Base-by-base conservation (phyloP, 2,797 vertebrate species). In the Schizothorax lantsangensis region DNA sequence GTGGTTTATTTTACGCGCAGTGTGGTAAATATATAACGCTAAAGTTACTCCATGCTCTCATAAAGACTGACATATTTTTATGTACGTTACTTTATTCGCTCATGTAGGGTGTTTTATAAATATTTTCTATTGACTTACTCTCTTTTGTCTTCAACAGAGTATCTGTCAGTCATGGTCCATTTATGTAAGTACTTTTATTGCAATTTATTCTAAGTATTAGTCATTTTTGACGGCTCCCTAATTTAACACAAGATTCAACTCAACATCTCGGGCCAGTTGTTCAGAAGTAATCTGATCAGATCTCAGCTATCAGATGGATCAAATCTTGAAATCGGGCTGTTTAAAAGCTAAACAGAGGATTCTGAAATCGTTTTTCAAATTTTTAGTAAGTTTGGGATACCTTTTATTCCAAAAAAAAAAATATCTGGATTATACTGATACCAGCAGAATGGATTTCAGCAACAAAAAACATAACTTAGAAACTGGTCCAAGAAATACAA, bases 91-190 rank as follows among this genome's bases (percentile, higher is more conserved):
- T 10, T 62, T 62, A 62, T n/a, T 62, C 23, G 57, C 23, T 62
- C 9, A 59, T 11, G n/a, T 62, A 4, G n/a, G 23, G 3, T 1
- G 5, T 38, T 36, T 52, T 49, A 17, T 54, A 47, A 54, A 30
- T 36, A n/a, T 43, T 47, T 10, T 47, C 0, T 19, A 83, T 21
- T 33, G 2, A 38, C 78, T 66, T 23, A 43, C 15, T 19, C 8
- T 26, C 10, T 43, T 43, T 43, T 49, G 0, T 64, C 66, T 23
- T 72, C 68, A 84, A 47, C 74, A 64, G 80, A 9, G 57, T 74
- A 52, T 15, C 23, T 26, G 2, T 36, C 49, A 77, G 92, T 17
- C 82, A 96, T 96, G 96, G 96, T 96, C 43, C 95, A 95, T 90
- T 89, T 96, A 78, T 93, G 96, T 96, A 91, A 82, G 80, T 82